phyloP scores from a whole-genome alignment of 2,888 invertebrate genomes.

The Panopea generosa region DNA sequence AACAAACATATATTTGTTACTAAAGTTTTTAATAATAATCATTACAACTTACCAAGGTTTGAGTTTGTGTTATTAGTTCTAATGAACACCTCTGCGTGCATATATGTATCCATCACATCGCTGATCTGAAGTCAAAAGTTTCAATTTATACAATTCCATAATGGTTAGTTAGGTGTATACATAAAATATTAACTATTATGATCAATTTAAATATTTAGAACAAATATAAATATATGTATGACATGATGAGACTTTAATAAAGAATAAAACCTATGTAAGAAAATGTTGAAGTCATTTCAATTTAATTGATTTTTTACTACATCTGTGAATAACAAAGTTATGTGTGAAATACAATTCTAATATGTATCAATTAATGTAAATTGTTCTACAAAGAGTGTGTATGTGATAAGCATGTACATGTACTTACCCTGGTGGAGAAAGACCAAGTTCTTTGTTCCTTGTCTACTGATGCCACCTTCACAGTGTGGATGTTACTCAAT shows the following conservation, averaged over 20 bases:
- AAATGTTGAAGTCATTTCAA: background rate
- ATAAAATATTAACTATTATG: too few relatives aligned
- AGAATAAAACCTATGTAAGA: too few relatives aligned
- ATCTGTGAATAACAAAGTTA: background rate
- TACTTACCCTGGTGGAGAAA: slow-evolving; percentile 81
- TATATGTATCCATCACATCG: slow-evolving; percentile 78
- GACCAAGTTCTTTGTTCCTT: slow-evolving; percentile 84
- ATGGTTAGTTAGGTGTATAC: too few relatives aligned
- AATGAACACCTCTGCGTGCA: slow-evolving; percentile 81
- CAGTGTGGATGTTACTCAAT: slow-evolving; percentile 84
- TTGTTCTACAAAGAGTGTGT: too few relatives aligned
- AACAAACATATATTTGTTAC: background rate
- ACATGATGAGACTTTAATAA: too few relatives aligned
- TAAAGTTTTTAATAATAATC: too few relatives aligned
- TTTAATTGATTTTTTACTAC: background rate
- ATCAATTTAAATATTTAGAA: too few relatives aligned
- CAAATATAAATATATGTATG: too few relatives aligned
- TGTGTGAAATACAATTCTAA: background rate
- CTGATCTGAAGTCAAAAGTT: slow-evolving; percentile 66
- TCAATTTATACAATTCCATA: too few relatives aligned
- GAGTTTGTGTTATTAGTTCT: slow-evolving; percentile 74
- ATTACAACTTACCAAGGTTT: slow-evolving; percentile 58
- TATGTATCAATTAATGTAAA: background rate
- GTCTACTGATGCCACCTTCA: slow-evolving; percentile 80
- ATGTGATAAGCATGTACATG: background rate